Percentiles rank a stretch among this genome's conserved stretches.
Conservation (phyloP, 1,140 invertebrate species). For the Temnothorax curvispinosus region DNA sequence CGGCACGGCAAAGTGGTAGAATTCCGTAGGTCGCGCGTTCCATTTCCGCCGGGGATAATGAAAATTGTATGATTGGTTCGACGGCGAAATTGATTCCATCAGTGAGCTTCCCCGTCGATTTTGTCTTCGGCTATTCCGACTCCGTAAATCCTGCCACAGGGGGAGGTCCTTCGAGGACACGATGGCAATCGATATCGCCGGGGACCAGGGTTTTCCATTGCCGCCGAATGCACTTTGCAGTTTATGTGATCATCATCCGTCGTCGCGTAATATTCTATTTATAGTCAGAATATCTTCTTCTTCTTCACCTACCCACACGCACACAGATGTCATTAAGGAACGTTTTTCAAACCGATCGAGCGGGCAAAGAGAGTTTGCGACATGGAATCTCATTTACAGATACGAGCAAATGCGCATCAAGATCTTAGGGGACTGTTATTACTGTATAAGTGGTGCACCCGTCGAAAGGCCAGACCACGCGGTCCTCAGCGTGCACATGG, state of each 20-base stretch:
- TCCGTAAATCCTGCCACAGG: slow-evolving; percentile 1
- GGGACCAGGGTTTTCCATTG: slow-evolving; percentile 22
- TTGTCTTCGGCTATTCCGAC: background rate
- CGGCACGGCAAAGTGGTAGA: slow-evolving; percentile 18
- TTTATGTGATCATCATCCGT: background rate
- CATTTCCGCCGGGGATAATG: slow-evolving; percentile 48
- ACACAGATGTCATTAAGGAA: background rate
- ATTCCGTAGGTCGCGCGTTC: slow-evolving; percentile 34
- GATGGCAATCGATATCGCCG: slow-evolving; percentile 55
- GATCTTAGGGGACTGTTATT: slow-evolving; percentile 98
- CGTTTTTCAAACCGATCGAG: background rate
- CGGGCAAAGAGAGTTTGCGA: background rate
- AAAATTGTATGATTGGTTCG: slow-evolving; percentile 60
- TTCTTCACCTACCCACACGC: background rate
- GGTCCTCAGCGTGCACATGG: slow-evolving; percentile 97
- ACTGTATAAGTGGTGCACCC: slow-evolving; percentile 97
- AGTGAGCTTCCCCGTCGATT: slow-evolving; percentile 26
- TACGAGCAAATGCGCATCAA: slow-evolving; percentile 97
- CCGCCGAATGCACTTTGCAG: slow-evolving; percentile 34
- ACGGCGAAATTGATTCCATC: slow-evolving; percentile 62
- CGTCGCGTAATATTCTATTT: slow-evolving; percentile 8
- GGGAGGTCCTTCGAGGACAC: slow-evolving; percentile 41
- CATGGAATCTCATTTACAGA: slow-evolving; percentile 87
- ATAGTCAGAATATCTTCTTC: background rate
- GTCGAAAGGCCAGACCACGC: slow-evolving; percentile 96